A percentile compares a stretch with the other conserved stretches of the same genome.
These are phyloP conservation scores for Xanthorhoe designata DNA, from an alignment of 2,888 invertebrate genomes.

Conservation along the genomic window DNA sequence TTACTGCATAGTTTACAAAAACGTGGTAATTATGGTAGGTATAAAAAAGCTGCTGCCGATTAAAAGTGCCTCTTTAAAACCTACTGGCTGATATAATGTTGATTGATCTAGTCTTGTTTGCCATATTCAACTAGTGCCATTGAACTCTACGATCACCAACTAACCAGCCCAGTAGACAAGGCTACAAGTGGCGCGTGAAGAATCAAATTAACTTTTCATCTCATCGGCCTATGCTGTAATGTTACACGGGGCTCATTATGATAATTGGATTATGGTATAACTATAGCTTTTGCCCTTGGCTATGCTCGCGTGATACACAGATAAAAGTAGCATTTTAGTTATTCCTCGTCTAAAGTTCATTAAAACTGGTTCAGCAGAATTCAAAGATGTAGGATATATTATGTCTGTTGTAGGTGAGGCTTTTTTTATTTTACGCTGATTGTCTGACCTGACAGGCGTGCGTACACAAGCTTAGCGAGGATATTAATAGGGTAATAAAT, in stretches of 20 bases:
- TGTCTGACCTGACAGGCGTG: slow-evolving; percentile 27
- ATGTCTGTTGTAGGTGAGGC: slow-evolving; percentile 7
- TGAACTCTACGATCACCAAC: slow-evolving; percentile 27
- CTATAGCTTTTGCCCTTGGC: not conserved
- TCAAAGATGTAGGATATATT: not conserved
- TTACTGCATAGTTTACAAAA: too few species aligned
- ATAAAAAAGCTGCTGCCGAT: too few species aligned
- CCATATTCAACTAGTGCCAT: slow-evolving; percentile 18
- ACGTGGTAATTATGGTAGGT: too few species aligned
- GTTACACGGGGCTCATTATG: slow-evolving; percentile 27
- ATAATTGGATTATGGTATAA: slow-evolving; percentile 32
- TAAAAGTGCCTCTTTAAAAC: too few species aligned
- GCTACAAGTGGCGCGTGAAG: slow-evolving; percentile 61
- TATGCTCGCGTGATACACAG: not conserved
- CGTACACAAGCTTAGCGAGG: slow-evolving; percentile 45
- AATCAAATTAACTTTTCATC: slow-evolving; percentile 59
- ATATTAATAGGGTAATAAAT: slow-evolving; percentile 46
- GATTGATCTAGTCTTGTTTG: not conserved
- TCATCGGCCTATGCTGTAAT: slow-evolving; percentile 34
- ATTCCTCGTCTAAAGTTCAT: not conserved
- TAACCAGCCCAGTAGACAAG: slow-evolving; percentile 45
- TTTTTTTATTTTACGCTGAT: slow-evolving; percentile 13
- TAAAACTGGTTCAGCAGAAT: not conserved
- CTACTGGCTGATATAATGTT: too few species aligned
- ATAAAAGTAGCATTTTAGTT: not conserved